phyloP scores from a whole-genome alignment of 2,797 vertebrate genomes.

The Malurus leucopterus region DNA sequence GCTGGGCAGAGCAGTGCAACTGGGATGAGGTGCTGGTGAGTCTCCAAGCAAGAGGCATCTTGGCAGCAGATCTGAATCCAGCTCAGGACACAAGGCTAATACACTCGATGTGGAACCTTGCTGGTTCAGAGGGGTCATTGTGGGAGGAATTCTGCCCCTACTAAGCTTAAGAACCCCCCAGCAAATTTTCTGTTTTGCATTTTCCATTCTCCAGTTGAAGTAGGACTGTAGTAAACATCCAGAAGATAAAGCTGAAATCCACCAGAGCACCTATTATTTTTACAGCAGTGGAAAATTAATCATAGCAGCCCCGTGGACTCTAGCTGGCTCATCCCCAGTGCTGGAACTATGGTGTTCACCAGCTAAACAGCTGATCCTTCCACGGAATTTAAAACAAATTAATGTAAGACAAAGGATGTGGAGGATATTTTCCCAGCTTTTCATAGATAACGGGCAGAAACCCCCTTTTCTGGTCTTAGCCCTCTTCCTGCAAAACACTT shows the following conservation, averaged over 20 bases:
- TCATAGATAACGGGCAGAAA: background rate
- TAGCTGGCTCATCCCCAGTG: background rate
- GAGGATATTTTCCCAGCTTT: background rate
- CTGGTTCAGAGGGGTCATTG: background rate
- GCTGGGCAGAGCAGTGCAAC: background rate
- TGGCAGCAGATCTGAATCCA: background rate
- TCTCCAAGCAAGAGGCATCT: background rate
- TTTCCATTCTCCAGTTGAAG: background rate
- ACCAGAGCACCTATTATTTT: background rate
- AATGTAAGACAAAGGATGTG: background rate
- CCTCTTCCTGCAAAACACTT: background rate
- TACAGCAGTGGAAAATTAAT: background rate
- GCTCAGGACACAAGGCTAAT: background rate
- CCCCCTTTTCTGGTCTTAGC: background rate
- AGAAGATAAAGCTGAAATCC: background rate
- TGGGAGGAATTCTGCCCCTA: background rate
- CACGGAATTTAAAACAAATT: background rate
- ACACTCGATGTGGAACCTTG: background rate
- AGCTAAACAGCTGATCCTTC: background rate
- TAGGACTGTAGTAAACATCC: background rate
- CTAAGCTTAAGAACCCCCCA: background rate
- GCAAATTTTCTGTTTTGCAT: background rate
- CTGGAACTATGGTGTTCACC: background rate
- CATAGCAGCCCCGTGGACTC: background rate
- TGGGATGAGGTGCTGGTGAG: background rate